These are phyloP conservation scores for Anodontia alba DNA, from an alignment of 2,888 invertebrate species.

Conservation along the genomic window DNA sequence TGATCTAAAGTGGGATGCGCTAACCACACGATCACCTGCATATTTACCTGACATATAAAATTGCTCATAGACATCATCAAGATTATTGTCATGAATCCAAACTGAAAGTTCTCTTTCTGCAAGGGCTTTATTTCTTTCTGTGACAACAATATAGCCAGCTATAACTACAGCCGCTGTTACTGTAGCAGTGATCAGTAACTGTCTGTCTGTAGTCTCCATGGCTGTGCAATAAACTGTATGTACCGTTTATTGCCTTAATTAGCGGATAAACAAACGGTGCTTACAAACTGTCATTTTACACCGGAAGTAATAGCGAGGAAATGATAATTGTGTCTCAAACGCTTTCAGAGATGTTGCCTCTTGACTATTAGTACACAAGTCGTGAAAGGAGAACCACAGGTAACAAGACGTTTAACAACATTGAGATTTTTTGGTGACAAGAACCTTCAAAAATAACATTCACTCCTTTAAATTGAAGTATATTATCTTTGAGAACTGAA, in stretches of 20 bases:
- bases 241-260: too few relatives aligned
- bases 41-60: slow-evolving; percentile 48
- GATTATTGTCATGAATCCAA: slow-evolving; percentile 45
- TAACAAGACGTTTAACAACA: too few relatives aligned
- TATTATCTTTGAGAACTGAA: too few relatives aligned
- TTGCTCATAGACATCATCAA: slow-evolving; percentile 27
- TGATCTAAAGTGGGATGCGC: too few relatives aligned
- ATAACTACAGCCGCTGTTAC: slow-evolving; percentile 39
- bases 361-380: background rate
- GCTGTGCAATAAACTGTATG: background rate
- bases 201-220: slow-evolving; percentile 7
- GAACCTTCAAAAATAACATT: too few relatives aligned
- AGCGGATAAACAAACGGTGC: too few relatives aligned
- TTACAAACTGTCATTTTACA: background rate
- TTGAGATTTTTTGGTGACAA: too few relatives aligned
- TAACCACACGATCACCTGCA: too few relatives aligned
- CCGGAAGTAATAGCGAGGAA: background rate
- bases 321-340: background rate
- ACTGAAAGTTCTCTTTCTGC: slow-evolving; percentile 51
- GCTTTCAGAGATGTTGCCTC: background rate
- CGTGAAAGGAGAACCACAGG: too few relatives aligned
- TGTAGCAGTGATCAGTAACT: slow-evolving; percentile 30
- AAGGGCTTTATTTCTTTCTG: slow-evolving; percentile 44
- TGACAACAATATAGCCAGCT: slow-evolving; percentile 42
- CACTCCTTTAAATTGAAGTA: too few relatives aligned